Evolutionary conservation across 2,113 vertebrate genomes (phyloP).

Genomic region (Glaucomys volans): DNA sequence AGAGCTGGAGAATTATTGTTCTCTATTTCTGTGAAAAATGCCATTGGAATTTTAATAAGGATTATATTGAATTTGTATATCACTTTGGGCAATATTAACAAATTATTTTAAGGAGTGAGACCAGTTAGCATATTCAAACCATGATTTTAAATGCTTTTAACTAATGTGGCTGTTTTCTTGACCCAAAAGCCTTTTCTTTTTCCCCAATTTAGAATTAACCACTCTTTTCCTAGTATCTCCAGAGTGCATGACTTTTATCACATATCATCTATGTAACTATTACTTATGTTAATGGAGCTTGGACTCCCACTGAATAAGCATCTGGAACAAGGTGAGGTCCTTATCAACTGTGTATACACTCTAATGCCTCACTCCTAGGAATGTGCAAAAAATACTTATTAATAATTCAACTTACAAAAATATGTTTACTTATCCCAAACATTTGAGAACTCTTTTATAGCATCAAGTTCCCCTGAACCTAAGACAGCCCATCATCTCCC

Average conservation of each 20-base stretch:
- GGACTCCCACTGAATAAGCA: neutral
- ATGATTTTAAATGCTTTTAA: neutral
- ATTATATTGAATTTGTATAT: neutral
- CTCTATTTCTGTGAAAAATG: neutral
- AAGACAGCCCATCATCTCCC: neutral
- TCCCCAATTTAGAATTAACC: neutral
- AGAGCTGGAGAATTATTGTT: neutral
- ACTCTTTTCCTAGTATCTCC: neutral
- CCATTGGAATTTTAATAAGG: neutral
- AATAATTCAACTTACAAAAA: slow-evolving; percentile 33
- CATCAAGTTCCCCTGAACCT: neutral
- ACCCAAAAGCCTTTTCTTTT: neutral
- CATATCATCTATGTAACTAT: neutral
- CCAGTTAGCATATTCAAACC: neutral
- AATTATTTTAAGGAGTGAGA: neutral
- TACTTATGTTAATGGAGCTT: neutral
- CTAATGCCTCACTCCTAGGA: neutral
- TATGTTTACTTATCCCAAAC: neutral
- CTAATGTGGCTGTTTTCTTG: neutral
- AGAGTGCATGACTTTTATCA: neutral
- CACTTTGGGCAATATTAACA: neutral
- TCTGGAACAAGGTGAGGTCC: neutral
- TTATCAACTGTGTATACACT: neutral
- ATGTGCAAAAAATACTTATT: neutral
- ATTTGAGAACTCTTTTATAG: neutral